These are phyloP conservation scores for Orientallactaga bullata DNA, from an alignment of 2,113 vertebrate genomes.

Conservation along the genomic window DNA sequence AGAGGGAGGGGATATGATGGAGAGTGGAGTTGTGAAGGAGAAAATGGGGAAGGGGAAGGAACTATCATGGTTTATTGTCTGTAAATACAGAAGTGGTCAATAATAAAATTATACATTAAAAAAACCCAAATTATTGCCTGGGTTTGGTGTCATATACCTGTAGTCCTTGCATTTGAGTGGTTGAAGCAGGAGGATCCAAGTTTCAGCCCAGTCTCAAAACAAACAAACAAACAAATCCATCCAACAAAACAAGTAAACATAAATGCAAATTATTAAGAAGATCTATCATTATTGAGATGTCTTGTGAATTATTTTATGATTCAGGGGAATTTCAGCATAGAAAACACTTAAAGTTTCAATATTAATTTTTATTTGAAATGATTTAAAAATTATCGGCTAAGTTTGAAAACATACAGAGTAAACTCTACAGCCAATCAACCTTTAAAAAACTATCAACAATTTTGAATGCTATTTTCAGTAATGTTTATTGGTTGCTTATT, in stretches of 20 bases:
- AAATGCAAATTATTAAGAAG: background rate
- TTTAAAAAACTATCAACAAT: slow-evolving; percentile 28
- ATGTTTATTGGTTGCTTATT: background rate
- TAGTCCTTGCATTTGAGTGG: background rate
- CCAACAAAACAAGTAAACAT: background rate
- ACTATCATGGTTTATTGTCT: no score
- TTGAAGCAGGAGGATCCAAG: background rate
- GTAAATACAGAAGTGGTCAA: no score
- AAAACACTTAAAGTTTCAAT: slow-evolving; percentile 26
- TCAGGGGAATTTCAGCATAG: slow-evolving; percentile 3
- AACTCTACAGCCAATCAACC: background rate
- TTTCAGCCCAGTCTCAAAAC: background rate
- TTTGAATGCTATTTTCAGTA: background rate
- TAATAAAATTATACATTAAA: no score
- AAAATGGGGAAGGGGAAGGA: no score
- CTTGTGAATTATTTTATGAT: slow-evolving; percentile 17
- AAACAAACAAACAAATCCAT: background rate
- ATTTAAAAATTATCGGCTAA: background rate
- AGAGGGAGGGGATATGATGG: no score
- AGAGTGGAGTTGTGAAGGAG: no score
- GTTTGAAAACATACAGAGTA: slow-evolving; percentile 46
- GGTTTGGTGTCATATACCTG: background rate
- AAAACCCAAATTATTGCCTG: slow-evolving; percentile 6
- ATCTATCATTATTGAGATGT: background rate
- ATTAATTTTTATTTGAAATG: background rate